Percentiles rank a stretch among this genome's conserved stretches.
phyloP scores from a whole-genome alignment of 1,140 invertebrate genomes.

The Oryctes rhinoceros region DNA sequence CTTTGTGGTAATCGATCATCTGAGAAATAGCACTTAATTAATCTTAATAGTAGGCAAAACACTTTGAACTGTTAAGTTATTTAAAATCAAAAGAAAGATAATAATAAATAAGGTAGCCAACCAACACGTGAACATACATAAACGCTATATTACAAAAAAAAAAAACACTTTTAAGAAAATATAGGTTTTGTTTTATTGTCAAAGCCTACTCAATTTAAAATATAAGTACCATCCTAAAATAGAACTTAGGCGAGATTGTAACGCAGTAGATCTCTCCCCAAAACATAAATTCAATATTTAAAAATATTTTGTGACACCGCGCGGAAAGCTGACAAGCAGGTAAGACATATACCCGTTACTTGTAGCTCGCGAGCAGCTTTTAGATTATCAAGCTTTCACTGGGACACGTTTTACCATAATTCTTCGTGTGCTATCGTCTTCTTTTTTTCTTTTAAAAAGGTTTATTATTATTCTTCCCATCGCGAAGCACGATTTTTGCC shows the following conservation, averaged over 20 bases:
- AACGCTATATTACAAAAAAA: neutral
- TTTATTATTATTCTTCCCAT: neutral
- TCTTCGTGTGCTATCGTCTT: neutral
- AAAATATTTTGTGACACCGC: slow-evolving; percentile 2
- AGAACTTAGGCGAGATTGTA: slow-evolving; percentile 4
- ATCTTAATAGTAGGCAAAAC: neutral
- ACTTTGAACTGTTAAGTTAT: neutral
- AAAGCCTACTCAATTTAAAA: slow-evolving; percentile 8
- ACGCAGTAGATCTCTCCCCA: neutral
- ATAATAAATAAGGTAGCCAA: neutral
- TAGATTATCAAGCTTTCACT: slow-evolving; percentile 5
- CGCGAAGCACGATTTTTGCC: neutral
- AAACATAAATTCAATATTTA: slow-evolving; percentile 21
- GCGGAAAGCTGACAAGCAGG: slow-evolving; percentile 21
- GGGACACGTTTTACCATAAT: neutral
- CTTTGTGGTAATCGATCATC: neutral
- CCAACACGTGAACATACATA: neutral
- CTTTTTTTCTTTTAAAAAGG: neutral
- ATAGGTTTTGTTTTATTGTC: slow-evolving; percentile 23
- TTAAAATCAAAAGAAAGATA: neutral
- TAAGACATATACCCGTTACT: neutral
- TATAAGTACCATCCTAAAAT: slow-evolving; percentile 2
- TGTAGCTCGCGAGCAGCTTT: neutral
- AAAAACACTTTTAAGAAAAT: neutral
- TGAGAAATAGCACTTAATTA: neutral